Evolutionary conservation across 2,888 invertebrate species (phyloP).

Genomic region (Rotaria socialis): DNA sequence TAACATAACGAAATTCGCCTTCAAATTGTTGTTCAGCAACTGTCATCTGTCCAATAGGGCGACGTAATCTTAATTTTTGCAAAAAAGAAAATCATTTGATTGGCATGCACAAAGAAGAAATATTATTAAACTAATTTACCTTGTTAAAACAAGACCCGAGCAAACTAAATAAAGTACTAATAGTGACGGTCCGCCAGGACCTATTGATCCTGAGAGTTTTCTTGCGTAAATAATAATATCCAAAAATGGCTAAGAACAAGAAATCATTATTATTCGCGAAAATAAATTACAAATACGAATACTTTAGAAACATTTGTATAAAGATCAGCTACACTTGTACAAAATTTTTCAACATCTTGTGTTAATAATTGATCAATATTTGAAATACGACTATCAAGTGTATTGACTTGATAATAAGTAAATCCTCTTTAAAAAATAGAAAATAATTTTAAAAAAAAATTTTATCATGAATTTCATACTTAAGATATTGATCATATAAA

Average conservation of each 20-base stretch:
- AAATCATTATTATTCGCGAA: background rate
- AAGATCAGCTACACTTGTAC: constrained; percentile 85
- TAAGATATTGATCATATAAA: constrained; percentile 83
- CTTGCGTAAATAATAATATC: constrained; percentile 91
- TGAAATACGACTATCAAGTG: constrained; percentile 85
- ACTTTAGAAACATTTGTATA: constrained; percentile 90
- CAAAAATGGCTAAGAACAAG: constrained; percentile 68
- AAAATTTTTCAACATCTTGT: constrained; percentile 93
- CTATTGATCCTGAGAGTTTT: constrained; percentile 77
- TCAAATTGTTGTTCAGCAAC: constrained; percentile 92
- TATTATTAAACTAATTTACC: constrained; percentile 61
- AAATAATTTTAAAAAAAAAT: constrained; percentile 30
- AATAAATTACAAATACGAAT: constrained; percentile 27
- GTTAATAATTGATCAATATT: constrained; percentile 93
- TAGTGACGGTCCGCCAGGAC: constrained; percentile 77
- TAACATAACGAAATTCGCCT: constrained; percentile 93
- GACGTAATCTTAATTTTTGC: constrained; percentile 60
- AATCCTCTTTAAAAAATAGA: constrained; percentile 68
- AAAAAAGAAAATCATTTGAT: too few species aligned
- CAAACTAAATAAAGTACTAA: constrained; percentile 81
- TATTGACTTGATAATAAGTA: constrained; percentile 92
- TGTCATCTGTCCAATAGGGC: constrained; percentile 82
- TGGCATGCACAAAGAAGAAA: too few species aligned
- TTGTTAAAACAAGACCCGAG: constrained; percentile 78
- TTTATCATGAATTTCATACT: constrained; percentile 65